Base-by-base conservation (phyloP, 2,888 invertebrate genomes). In the Lasioglossum vierecki region DNA sequence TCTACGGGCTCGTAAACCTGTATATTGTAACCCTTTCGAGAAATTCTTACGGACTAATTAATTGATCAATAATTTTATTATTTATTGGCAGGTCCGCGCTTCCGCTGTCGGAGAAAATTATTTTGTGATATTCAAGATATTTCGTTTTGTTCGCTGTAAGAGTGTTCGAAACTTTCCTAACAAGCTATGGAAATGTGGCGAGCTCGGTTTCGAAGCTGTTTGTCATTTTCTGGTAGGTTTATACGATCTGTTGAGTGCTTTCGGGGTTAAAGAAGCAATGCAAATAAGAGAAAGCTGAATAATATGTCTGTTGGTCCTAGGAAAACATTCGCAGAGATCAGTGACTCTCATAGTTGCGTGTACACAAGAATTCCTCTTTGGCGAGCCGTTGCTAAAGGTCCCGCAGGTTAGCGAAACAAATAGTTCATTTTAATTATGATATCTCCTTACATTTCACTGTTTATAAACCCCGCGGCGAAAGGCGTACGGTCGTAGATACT, bases 11-110 rank as follows among this genome's bases (percentile, higher is more conserved):
- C 75, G 78, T 78, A 79, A 84, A 84, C 82, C 77, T 70, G 77
- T 82, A 15, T 26, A 82, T 18, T 18, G 22, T 22, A 39, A 5
- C 18, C 49, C 13, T 35, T 39, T 66, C 44, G 73, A 8, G 60
- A 57, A 35, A 70, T 22, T 41, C 35, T 4, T 4, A 11, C 46
- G 15, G 35, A 73, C 60, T 83, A 84, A 84, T 82, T 78, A 84
- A 84, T 82, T 75, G 84, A 82, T 78, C 84, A 82, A 82, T 84
- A 82, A 78, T 82, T 74, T 84, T 70, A 74, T 82, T 82, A 84
- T 84, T 84, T 84, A 84, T 75, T n/a, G 77, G 9, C 74, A 73
- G 49, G 18, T 53, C 5, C 30, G 41, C 41, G 82, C 82, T 82
- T 82, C 83, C 84, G 74, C 30, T 60, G 77, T 70, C 57, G 44